Percentiles rank a stretch among this genome's conserved stretches.
These are phyloP conservation scores for Microctenopoma steveboyesi DNA, from an alignment of 2,797 vertebrate species.

Conservation along the genomic window DNA sequence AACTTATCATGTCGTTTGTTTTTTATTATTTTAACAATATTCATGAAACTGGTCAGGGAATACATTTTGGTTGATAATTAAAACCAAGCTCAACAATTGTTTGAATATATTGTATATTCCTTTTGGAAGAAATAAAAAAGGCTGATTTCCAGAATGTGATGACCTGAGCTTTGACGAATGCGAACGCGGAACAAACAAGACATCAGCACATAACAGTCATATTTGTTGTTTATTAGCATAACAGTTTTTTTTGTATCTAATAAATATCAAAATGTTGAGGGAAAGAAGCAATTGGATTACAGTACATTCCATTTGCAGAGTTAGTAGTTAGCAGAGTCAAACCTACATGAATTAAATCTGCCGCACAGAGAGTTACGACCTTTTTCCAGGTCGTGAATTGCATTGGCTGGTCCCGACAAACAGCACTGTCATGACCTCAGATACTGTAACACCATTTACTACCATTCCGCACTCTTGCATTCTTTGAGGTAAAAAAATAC, in stretches of 20 bases:
- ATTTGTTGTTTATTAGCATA: slow-evolving; percentile 84
- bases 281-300: slow-evolving; percentile 68
- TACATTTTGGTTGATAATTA: too few species aligned
- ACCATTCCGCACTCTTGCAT: slow-evolving; percentile 53
- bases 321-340: slow-evolving; percentile 53
- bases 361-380: slow-evolving; percentile 42
- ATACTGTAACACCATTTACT: slow-evolving; percentile 43
- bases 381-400: slow-evolving; percentile 58
- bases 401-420: slow-evolving; percentile 59
- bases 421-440: slow-evolving; percentile 39
- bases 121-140: neutral
- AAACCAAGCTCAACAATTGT: neutral
- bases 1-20: neutral
- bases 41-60: neutral
- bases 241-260: slow-evolving; percentile 72
- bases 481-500: slow-evolving; percentile 82
- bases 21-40: neutral
- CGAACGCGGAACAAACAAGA: slow-evolving; percentile 29
- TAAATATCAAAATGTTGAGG: slow-evolving; percentile 80
- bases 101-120: neutral
- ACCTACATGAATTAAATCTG: slow-evolving; percentile 63
- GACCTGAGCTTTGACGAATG: neutral
- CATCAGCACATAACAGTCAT: slow-evolving; percentile 66
- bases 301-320: slow-evolving; percentile 81
- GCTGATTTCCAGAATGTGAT: neutral